Base-by-base conservation (phyloP, 2,888 invertebrate genomes). In the Pollenia angustigena region DNA sequence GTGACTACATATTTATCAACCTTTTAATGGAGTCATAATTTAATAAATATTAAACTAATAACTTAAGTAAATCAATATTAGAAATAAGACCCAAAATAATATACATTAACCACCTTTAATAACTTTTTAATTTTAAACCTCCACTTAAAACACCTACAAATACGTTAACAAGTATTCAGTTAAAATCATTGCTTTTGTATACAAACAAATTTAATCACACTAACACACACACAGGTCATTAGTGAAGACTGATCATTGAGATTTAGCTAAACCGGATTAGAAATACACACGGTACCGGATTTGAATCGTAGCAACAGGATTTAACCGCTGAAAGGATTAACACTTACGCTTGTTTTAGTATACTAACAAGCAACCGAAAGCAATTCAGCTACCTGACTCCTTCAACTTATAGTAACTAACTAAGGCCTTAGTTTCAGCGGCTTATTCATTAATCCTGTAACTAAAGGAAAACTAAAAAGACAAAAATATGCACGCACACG, bases 261-360 rank as follows among this genome's bases (percentile, higher is more conserved):
- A 79, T 72, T 81, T 64, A 72, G 78, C 56, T 66, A 85, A 56
- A 82, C 74, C 68, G 64, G 85, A 81, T 79, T 82, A 85, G 54
- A 58, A 79, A 82, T n/a, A 42, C 62, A 62, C 69, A 64, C 64
- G 50, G 54, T 48, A 76, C 66, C 71, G 82, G 75, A 83, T 66
- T 75, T 66, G 60, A 75, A 80, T 18, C 46, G 18, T n/a, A 60
- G 40, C 60, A 40, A 76, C 56, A 82, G 54, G 50, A 69, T 75
- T 82, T 75, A 80, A 71, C 82, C 75, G 66, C 75, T 64, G 66
- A 86, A 86, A 82, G 79, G 86, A 83, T 86, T 86, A 85, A 76
- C 54, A 46, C 23, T 44, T 14, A 12, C 7, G 42, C 18, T 32
- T 68, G 52, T 52, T 56, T 69, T 69, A 14, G 42, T 32, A 32